These are phyloP conservation scores for Apodemus sylvaticus DNA, from an alignment of 2,113 vertebrate species.

Conservation along the genomic window DNA sequence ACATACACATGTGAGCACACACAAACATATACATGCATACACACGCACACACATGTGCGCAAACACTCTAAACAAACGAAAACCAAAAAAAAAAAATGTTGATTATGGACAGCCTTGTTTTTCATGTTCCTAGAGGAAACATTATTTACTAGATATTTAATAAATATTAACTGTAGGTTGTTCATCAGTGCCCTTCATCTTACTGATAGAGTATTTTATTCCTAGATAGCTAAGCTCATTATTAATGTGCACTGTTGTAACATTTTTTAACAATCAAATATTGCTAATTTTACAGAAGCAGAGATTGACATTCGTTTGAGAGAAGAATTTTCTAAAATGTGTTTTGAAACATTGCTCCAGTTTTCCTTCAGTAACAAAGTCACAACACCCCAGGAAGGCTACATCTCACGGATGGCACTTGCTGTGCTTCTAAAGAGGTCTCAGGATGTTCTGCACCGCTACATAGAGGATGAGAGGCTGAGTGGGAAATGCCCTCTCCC, in stretches of 20 bases:
- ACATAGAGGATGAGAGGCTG: slow-evolving; percentile 96
- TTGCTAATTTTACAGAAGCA: slow-evolving; percentile 91
- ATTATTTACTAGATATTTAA: not conserved
- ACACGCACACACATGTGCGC: too few relatives aligned
- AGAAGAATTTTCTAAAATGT: slow-evolving; percentile 99
- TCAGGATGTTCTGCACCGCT: slow-evolving; percentile 95
- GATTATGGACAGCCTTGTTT: slow-evolving; percentile 3
- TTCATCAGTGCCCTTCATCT: not conserved
- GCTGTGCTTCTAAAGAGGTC: slow-evolving; percentile 96
- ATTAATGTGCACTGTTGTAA: slow-evolving; percentile 7
- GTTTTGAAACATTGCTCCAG: slow-evolving; percentile 98
- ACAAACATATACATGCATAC: too few relatives aligned
- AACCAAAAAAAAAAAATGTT: not conserved
- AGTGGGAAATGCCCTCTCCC: slow-evolving; percentile 98
- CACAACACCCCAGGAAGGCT: slow-evolving; percentile 97
- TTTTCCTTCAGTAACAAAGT: slow-evolving; percentile 99
- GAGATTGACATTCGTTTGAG: slow-evolving; percentile 98
- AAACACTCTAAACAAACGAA: not conserved
- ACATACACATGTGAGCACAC: too few relatives aligned
- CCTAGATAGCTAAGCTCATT: slow-evolving; percentile 37
- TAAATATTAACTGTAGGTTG: not conserved
- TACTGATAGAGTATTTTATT: slow-evolving; percentile 24
- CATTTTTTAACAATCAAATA: slow-evolving; percentile 58
- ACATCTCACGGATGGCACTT: slow-evolving; percentile 98
- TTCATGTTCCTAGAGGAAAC: not conserved